Evolutionary conservation across 2,888 invertebrate species (phyloP).

Genomic region (Merodon equestris): DNA sequence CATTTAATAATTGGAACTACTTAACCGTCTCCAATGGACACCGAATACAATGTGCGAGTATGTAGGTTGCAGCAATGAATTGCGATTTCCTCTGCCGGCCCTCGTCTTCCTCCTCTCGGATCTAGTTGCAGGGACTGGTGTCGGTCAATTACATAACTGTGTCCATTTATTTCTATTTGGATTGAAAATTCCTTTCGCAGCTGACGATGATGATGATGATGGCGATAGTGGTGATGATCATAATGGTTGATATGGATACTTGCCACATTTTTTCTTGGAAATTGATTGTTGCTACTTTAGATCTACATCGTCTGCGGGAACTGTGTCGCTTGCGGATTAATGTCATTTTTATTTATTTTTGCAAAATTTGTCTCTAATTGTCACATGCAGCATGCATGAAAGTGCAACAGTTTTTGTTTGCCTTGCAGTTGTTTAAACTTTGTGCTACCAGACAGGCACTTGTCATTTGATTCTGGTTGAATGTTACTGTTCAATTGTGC

Average conservation of each 20-base stretch:
- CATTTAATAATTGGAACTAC: conserved; percentile 43
- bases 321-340: too few species aligned
- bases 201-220: conserved; percentile 2
- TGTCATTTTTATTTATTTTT: too few species aligned
- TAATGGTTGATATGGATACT: conserved; percentile 29
- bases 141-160: conserved; percentile 30
- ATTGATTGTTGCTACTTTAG: too few species aligned
- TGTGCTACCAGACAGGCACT: too few species aligned
- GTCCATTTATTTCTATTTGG: conserved; percentile 34
- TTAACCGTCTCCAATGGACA: conserved; percentile 22
- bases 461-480: too few species aligned
- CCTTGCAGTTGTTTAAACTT: too few species aligned
- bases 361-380: too few species aligned
- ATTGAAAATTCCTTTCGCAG: conserved; percentile 34
- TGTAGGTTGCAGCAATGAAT: conserved; percentile 41
- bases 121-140: background rate
- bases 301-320: too few species aligned
- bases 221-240: conserved; percentile 1
- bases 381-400: too few species aligned
- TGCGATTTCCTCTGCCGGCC: conserved; percentile 16
- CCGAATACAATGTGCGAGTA: background rate
- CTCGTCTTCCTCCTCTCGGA: background rate
- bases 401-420: too few species aligned
- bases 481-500: too few species aligned
- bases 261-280: too few species aligned